Percentiles rank a stretch among this genome's conserved stretches.
These are phyloP conservation scores for Mylabris sibirica DNA, from an alignment of 2,888 invertebrate species.

Conservation along the genomic window DNA sequence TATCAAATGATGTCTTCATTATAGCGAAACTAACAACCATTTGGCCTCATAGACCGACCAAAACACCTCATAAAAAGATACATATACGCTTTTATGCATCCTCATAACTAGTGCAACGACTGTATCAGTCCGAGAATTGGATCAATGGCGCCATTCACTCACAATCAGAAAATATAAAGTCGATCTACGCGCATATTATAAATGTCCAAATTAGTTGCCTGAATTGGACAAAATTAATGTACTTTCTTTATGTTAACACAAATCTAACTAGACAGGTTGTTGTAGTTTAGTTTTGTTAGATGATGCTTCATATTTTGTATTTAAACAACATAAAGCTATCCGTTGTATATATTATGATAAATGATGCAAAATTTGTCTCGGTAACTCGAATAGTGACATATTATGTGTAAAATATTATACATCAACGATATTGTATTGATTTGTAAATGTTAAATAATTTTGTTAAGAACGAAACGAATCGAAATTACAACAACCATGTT, in stretches of 20 bases:
- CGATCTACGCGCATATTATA: background rate
- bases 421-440: background rate
- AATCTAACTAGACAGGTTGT: background rate
- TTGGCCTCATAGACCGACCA: background rate
- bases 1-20: background rate
- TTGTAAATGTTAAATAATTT: conserved; percentile 35
- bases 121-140: background rate
- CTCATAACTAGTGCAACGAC: background rate
- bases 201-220: background rate
- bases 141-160: background rate
- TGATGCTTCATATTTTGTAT: background rate
- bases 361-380: background rate
- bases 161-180: background rate
- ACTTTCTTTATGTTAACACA: background rate
- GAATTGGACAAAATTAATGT: background rate
- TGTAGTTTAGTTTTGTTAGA: background rate
- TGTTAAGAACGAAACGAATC: conserved; percentile 36
- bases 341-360: background rate
- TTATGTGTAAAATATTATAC: background rate
- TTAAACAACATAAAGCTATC: background rate
- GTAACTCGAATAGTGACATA: background rate
- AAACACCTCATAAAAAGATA: background rate
- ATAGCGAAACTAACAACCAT: background rate
- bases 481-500: conserved; percentile 39
- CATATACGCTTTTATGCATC: background rate